phyloP scores from a whole-genome alignment of 2,797 vertebrate species.

The Tragopan temminckii region DNA sequence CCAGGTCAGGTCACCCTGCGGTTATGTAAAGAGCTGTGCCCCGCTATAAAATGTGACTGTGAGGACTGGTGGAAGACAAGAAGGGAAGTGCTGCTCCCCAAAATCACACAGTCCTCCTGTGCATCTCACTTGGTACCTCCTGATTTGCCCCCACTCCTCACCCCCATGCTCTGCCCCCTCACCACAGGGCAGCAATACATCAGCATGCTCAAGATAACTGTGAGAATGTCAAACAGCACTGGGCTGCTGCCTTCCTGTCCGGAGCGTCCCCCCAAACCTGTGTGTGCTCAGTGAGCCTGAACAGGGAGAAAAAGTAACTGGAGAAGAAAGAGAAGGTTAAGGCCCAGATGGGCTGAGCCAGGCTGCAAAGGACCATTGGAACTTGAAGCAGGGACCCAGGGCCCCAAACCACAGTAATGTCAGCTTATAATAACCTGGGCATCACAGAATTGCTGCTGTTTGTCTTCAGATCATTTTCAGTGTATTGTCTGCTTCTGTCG shows the following conservation, averaged over 20 bases:
- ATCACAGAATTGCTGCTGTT: neutral
- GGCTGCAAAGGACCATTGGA: neutral
- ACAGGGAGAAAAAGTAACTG: fast-evolving
- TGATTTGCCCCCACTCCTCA: neutral
- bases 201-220: fast-evolving
- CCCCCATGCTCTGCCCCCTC: neutral
- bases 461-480: neutral
- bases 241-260: neutral
- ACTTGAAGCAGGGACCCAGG: neutral
- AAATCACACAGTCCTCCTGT: neutral
- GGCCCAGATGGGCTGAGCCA: neutral
- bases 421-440: fast-evolving
- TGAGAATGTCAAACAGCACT: neutral
- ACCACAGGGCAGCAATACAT: fast-evolving
- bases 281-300: neutral
- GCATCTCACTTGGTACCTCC: neutral
- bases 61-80: neutral
- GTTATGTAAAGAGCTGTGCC: neutral
- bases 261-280: neutral
- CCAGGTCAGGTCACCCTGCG: neutral
- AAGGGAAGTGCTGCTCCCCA: neutral
- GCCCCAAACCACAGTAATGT: neutral
- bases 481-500: neutral
- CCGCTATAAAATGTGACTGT: neutral
- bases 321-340: neutral